phyloP scores from a whole-genome alignment of 2,797 vertebrate genomes.

The Sebastes minor region DNA sequence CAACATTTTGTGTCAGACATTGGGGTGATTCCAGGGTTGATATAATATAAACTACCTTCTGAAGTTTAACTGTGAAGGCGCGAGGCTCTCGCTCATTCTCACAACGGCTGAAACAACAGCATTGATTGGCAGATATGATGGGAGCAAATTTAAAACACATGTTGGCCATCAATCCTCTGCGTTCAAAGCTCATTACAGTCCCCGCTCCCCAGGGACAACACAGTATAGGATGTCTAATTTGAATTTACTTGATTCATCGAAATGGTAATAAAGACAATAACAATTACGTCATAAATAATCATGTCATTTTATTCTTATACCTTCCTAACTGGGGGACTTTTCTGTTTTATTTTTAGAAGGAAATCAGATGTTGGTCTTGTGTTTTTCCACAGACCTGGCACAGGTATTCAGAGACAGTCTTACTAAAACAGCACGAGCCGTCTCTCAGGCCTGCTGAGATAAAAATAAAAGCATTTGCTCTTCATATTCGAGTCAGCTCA shows the following conservation, averaged over 20 bases:
- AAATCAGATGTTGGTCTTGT: neutral
- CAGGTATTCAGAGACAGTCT: conserved; percentile 8
- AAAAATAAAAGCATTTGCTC: conserved; percentile 71
- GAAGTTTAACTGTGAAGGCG: conserved; percentile 17
- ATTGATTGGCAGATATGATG: conserved; percentile 58
- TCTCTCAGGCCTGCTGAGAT: conserved; percentile 48
- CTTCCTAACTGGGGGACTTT: neutral
- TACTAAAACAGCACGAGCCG: conserved; percentile 26
- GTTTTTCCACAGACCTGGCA: neutral
- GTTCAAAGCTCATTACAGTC: conserved; percentile 36
- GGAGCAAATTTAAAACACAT: conserved; percentile 57
- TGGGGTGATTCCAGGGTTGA: conserved; percentile 20
- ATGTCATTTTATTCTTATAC: neutral
- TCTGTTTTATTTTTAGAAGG: neutral
- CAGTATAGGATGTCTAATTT: conserved; percentile 36
- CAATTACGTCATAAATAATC: neutral
- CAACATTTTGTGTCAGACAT: neutral
- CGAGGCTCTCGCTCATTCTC: conserved; percentile 4
- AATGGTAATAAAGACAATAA: neutral
- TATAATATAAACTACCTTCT: conserved; percentile 24
- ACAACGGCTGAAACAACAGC: conserved; percentile 67
- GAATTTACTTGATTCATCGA: conserved; percentile 3
- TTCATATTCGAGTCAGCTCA: conserved; percentile 67
- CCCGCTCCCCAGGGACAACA: conserved; percentile 5
- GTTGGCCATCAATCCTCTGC: conserved; percentile 45